Evolutionary conservation across 2,113 vertebrate species (phyloP), one percentile per base, ranked within the genome.

Genomic region (Phaethon lepturus): DNA sequence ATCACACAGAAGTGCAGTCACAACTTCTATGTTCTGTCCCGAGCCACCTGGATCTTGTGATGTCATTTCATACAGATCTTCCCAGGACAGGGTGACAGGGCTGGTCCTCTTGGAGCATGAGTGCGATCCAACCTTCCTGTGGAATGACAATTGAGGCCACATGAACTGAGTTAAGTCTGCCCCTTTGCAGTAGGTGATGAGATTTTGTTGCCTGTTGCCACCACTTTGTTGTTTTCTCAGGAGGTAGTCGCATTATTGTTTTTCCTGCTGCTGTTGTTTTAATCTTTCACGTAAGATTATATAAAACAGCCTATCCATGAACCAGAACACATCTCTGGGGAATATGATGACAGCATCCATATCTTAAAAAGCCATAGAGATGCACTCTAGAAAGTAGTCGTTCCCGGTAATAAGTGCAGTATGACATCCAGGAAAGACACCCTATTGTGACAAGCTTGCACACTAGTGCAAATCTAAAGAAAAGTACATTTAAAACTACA

Each of bases 321-420:
- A 95, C 92, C 87, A 94, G 85, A 96, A 94, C 84, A 90, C 66
- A 69, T 97, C 95, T 86, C 74, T 66, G 16, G 94, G 90, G 96
- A 93, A 90, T 88, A 87, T 40, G 80, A 95, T 95, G 96, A 95
- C 95, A 97, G n/a, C 47, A 92, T 93, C 75, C 81, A 71, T 95
- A 93, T 95, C 86, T 95, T 95, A 92, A 95, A 95, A 97, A 95
- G 90, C 83, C 87, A 78, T 94, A 88, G 60, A 95, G 69, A 82
- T 0, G 0, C 26, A 52, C 38, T 77, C 60, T 82, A 85, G 79
- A 95, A 96, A 92, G 89, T 85, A 96, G 94, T 86, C 4, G 3
- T 95, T 96, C 85, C 40, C 74, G 52, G 92, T 90, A 96, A 91
- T 86, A 95, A 93, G 83, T 68, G 63, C 55, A 67, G 35, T 50